These are phyloP conservation scores for Stigmatopora argus DNA, from an alignment of 2,113 vertebrate species.

Conservation along the genomic window DNA sequence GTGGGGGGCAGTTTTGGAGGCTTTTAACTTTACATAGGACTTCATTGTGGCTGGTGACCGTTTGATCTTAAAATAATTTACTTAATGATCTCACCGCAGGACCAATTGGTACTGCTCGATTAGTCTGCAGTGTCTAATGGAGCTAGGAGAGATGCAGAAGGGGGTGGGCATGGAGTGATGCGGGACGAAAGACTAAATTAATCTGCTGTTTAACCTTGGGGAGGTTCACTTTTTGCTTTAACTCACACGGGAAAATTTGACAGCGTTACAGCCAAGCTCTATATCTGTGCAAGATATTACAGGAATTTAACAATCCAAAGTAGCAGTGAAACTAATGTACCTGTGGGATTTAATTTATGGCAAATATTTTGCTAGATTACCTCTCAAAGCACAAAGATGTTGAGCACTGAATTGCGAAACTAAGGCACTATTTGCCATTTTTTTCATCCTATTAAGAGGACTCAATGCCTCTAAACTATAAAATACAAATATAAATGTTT, in stretches of 20 bases:
- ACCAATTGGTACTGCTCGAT: conserved; percentile 96
- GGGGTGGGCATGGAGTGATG: conserved; percentile 52
- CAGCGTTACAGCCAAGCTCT: conserved; percentile 10
- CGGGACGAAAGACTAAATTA: conserved; percentile 50
- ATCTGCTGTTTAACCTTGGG: conserved; percentile 51
- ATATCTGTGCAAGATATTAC: conserved; percentile 18
- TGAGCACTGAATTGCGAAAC: not conserved
- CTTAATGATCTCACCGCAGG: conserved; percentile 99
- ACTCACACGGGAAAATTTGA: conserved; percentile 31
- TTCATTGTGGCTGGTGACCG: conserved; percentile 95
- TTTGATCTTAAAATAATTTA: conserved; percentile 99
- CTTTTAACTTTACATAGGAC: conserved; percentile 96
- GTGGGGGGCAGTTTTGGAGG: conserved; percentile 79
- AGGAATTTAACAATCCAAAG: conserved; percentile 65
- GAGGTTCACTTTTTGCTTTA: conserved; percentile 49
- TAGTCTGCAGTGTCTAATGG: conserved; percentile 98
- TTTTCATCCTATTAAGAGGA: not conserved
- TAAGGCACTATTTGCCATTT: conserved; percentile 2
- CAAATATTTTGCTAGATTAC: conserved; percentile 1
- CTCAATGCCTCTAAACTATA: not conserved
- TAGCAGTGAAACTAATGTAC: conserved; percentile 58
- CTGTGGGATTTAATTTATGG: not conserved
- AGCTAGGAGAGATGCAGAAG: conserved; percentile 84
- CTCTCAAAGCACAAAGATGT: not conserved
- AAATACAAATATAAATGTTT: not conserved